These are phyloP conservation scores for Poeciliopsis presidionis DNA, from an alignment of 2,797 vertebrate genomes.

Conservation along the genomic window DNA sequence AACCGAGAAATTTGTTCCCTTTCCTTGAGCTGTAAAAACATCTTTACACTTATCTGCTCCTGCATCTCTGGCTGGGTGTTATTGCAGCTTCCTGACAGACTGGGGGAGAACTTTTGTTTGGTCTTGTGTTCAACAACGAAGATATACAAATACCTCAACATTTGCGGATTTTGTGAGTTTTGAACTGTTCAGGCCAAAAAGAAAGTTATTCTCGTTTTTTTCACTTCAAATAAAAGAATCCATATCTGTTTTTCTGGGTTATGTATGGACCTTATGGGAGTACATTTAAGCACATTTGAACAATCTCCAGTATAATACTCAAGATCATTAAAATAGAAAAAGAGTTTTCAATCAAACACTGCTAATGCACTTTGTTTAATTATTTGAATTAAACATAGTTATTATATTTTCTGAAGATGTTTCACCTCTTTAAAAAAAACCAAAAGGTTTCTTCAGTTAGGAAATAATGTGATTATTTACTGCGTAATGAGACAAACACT, in stretches of 20 bases:
- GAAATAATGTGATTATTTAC: background rate
- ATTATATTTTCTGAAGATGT: background rate
- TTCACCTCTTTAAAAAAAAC: background rate
- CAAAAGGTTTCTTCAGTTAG: background rate
- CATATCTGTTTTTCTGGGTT: background rate
- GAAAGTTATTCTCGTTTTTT: background rate
- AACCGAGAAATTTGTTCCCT: background rate
- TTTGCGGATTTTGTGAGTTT: background rate
- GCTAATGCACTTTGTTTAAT: background rate
- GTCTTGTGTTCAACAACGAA: background rate
- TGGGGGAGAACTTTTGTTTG: background rate
- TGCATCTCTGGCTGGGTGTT: too few relatives aligned
- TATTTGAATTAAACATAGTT: background rate
- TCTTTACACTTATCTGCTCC: background rate
- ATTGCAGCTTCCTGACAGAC: background rate
- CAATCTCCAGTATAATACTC: background rate
- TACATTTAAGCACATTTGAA: background rate
- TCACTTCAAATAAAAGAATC: background rate
- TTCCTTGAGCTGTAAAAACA: background rate
- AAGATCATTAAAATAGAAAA: background rate
- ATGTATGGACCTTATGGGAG: background rate
- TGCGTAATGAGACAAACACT: background rate
- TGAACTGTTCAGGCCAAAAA: background rate
- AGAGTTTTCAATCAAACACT: background rate
- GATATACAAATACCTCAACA: background rate